Base-by-base conservation (phyloP, 2,888 invertebrate species). In the Phytoseiulus persimilis region DNA sequence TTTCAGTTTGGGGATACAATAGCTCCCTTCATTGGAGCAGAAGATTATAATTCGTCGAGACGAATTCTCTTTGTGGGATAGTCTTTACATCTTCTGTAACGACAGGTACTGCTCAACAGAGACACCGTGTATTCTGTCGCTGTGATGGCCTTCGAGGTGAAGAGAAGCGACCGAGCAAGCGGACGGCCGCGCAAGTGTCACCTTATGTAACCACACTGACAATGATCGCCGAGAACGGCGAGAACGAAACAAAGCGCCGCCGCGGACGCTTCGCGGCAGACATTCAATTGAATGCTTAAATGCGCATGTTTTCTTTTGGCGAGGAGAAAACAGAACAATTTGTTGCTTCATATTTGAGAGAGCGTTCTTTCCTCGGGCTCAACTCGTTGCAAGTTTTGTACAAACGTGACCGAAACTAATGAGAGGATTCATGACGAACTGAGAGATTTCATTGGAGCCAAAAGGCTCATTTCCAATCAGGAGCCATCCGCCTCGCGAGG, bases 51-150 rank as follows among this genome's bases (percentile, higher is more conserved):
- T 65, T 65, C 65, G 65, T 65, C 65, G 14, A 23, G 65, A 65
- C 11, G 18, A 18, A 65, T 65, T 65, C 65, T 65, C 18, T 65
- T 65, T 65, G 65, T 65, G 11, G 23, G 65, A 65, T 65, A 65
- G 65, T 65, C 65, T 65, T 65, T 65, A 65, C 65, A 65, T 65
- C 65, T 65, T 65, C 65, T 65, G 65, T 65, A 65, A 65, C 65
- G 28, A 65, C 39, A 39, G 9, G 39, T 39, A 39, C 23, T 65
- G 65, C 65, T 65, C 18, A 28, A 65, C 65, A 65, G 65, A 65
- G 65, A 23, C 39, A 39, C 65, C 65, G 65, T 14, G 65, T 23
- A 65, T 65, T 65, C 65, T 65, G 65, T 65, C 65, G 28, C 65
- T 23, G 65, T 2, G 65, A 2, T 65, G 65, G 65, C 65, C 65